phyloP scores from a whole-genome alignment of 2,888 invertebrate species.

The Drosophila koepferae region DNA sequence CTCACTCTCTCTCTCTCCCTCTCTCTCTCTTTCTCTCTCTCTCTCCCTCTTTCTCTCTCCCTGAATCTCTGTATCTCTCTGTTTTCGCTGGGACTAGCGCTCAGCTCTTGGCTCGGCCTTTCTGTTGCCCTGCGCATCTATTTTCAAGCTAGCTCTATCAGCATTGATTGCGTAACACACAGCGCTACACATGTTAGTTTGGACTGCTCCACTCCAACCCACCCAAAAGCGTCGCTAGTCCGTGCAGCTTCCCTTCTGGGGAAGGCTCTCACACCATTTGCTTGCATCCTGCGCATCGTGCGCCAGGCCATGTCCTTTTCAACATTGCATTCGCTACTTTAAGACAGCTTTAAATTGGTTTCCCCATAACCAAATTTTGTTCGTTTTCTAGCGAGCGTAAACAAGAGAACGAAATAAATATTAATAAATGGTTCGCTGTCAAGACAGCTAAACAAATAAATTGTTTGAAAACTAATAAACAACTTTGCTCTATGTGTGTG shows the following conservation, averaged over 20 bases:
- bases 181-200: conserved; percentile 41
- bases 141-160: conserved; percentile 53
- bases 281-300: conserved; percentile 65
- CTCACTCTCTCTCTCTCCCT: not conserved
- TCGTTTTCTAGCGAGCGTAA: conserved; percentile 8
- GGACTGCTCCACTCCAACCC: not conserved
- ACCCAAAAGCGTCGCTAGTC: not conserved
- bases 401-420: conserved; percentile 55
- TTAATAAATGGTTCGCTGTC: conserved; percentile 57
- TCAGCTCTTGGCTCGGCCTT: conserved; percentile 17
- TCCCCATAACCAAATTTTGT: conserved; percentile 2
- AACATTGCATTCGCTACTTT: not conserved
- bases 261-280: conserved; percentile 64
- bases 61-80: not conserved
- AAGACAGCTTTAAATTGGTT: conserved; percentile 20
- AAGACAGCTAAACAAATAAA: conserved; percentile 75
- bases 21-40: not conserved
- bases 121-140: conserved; percentile 37
- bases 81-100: conserved; percentile 9
- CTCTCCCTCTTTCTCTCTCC: not conserved
- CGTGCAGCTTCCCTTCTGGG: too few species aligned
- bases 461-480: conserved; percentile 71
- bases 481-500: conserved; percentile 7
- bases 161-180: conserved; percentile 74
- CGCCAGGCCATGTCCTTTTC: not conserved